Percentiles rank a stretch among this genome's conserved stretches.
These are phyloP conservation scores for Mustela erminea DNA, from an alignment of 2,797 vertebrate genomes.

Conservation along the genomic window DNA sequence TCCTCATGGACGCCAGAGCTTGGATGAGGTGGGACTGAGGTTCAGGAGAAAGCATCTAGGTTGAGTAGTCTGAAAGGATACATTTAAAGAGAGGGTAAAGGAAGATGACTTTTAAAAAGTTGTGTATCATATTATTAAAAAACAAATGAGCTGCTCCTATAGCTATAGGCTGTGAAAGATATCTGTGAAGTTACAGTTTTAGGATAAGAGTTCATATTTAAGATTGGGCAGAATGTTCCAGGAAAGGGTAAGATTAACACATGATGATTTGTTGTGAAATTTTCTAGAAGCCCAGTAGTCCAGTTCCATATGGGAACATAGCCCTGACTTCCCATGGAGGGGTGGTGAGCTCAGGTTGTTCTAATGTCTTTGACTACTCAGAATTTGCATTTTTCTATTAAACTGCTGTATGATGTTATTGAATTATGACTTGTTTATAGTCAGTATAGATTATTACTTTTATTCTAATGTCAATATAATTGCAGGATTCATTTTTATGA, in stretches of 20 bases:
- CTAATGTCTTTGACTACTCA: neutral
- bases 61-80: neutral
- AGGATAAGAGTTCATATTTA: neutral
- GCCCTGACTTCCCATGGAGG: neutral
- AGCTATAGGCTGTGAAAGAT: neutral
- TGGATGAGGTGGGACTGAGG: neutral
- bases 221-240: neutral
- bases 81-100: neutral
- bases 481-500: neutral
- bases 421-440: slow-evolving; percentile 30
- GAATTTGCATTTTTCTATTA: neutral
- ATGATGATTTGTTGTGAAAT: neutral
- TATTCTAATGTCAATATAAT: slow-evolving; percentile 41
- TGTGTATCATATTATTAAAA: neutral
- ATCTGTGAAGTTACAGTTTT: neutral
- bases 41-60: neutral
- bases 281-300: neutral
- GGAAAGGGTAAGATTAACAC: neutral
- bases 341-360: neutral
- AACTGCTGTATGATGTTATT: neutral
- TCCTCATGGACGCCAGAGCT: neutral
- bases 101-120: neutral
- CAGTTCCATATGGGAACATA: neutral
- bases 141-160: neutral
- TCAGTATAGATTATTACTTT: slow-evolving; percentile 19